phyloP scores from a whole-genome alignment of 2,888 invertebrate genomes.

The Stenodema calcarata region DNA sequence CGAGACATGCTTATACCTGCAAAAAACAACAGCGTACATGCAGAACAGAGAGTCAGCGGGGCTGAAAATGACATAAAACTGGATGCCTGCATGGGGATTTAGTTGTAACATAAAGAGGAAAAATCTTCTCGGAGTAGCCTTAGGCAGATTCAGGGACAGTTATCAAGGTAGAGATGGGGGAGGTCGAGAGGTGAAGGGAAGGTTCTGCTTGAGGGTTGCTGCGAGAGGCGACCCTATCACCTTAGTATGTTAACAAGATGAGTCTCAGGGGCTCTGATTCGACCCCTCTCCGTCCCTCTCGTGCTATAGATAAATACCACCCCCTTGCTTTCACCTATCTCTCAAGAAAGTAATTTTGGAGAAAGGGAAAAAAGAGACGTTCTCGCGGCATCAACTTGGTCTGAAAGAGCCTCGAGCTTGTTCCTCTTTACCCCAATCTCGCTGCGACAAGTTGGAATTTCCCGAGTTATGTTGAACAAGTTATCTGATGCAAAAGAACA shows the following conservation, averaged over 20 bases:
- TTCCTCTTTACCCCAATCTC: background rate
- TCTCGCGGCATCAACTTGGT: constrained; percentile 23
- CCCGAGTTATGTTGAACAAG: background rate
- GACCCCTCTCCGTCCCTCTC: background rate
- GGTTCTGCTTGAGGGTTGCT: no score
- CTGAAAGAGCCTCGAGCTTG: constrained; percentile 9
- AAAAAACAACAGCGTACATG: background rate
- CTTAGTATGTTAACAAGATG: constrained; percentile 49
- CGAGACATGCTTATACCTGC: background rate
- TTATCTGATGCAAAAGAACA: background rate
- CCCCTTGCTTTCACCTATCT: background rate
- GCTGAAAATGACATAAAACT: background rate
- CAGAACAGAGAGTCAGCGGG: background rate
- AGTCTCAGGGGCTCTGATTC: constrained; percentile 38
- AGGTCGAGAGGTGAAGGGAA: no score
- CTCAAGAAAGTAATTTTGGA: constrained; percentile 21
- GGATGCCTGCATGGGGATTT: constrained; percentile 39
- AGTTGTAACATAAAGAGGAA: background rate
- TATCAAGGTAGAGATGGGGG: constrained; percentile 1
- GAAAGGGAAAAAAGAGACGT: background rate
- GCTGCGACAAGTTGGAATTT: constrained; percentile 6
- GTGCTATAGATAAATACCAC: constrained; percentile 16
- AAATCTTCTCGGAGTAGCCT: constrained; percentile 38
- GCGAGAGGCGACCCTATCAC: constrained; percentile 30
- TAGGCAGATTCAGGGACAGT: constrained; percentile 39